Evolutionary conservation across 2,888 invertebrate genomes (phyloP).

Genomic region (Diploptera punctata): DNA sequence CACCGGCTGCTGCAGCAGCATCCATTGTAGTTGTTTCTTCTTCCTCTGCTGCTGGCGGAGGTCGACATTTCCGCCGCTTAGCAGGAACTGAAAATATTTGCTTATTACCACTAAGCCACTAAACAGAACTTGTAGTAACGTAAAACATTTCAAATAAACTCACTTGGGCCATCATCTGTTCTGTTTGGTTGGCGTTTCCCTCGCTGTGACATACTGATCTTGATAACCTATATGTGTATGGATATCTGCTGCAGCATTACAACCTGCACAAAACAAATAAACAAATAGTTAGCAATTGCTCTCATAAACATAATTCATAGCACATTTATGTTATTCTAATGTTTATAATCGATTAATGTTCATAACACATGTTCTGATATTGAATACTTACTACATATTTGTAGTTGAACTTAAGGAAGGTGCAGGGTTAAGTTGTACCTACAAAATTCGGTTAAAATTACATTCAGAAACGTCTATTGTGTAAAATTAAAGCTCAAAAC

Average conservation of each 20-base stretch:
- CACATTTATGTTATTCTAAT: too few relatives aligned
- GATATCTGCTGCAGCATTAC: slow-evolving; percentile 48
- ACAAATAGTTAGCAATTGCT: not conserved
- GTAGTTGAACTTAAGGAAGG: slow-evolving; percentile 44
- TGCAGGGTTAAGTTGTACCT: slow-evolving; percentile 36
- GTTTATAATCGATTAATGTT: too few relatives aligned
- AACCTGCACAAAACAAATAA: slow-evolving; percentile 44
- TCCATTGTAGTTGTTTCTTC: slow-evolving; percentile 56
- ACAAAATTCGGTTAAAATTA: not conserved
- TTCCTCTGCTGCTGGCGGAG: slow-evolving; percentile 64
- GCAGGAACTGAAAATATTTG: slow-evolving; percentile 55
- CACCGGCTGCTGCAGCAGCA: slow-evolving; percentile 47
- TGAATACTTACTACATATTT: slow-evolving; percentile 65
- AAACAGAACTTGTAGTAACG: too few relatives aligned
- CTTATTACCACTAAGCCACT: too few relatives aligned
- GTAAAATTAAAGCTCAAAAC: not conserved
- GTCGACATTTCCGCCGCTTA: slow-evolving; percentile 78
- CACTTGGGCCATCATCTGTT: slow-evolving; percentile 66
- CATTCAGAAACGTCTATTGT: not conserved
- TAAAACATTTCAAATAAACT: slow-evolving; percentile 2
- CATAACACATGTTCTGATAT: too few relatives aligned
- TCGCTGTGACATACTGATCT: slow-evolving; percentile 73
- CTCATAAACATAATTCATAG: too few relatives aligned
- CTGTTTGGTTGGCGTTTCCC: slow-evolving; percentile 74
- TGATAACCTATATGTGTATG: slow-evolving; percentile 43